Evolutionary conservation across 2,888 invertebrate genomes (phyloP).

Genomic region (Magallana nippona): DNA sequence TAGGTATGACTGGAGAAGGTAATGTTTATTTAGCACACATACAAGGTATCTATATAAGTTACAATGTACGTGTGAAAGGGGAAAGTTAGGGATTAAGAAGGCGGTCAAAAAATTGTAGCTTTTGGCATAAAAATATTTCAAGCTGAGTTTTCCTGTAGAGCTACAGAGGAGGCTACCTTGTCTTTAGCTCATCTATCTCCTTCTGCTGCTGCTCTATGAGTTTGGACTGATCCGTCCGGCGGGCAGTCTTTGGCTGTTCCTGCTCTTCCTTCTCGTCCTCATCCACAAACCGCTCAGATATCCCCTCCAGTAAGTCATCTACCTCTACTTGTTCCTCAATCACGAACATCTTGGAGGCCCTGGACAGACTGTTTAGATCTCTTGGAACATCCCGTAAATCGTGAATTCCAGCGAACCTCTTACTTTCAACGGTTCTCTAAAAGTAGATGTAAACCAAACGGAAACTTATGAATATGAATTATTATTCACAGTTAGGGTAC

Average conservation of each 20-base stretch:
- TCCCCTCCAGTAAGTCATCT: not conserved
- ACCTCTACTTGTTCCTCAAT: not conserved
- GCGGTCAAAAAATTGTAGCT: too few species aligned
- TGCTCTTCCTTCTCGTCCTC: not conserved
- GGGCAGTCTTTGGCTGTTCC: not conserved
- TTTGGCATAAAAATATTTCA: too few species aligned
- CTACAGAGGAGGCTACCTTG: not conserved
- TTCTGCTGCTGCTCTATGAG: slow-evolving; percentile 4
- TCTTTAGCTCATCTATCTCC: not conserved
- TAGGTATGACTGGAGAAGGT: too few species aligned
- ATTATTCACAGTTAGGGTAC: too few species aligned
- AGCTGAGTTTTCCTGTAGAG: too few species aligned
- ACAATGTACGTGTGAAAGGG: too few species aligned
- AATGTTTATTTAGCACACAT: too few species aligned
- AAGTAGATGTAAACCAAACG: not conserved
- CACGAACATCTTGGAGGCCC: slow-evolving; percentile 1
- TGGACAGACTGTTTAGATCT: slow-evolving; percentile 15
- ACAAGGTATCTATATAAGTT: too few species aligned
- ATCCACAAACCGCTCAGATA: not conserved
- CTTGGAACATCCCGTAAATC: slow-evolving; percentile 28
- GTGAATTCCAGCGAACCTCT: slow-evolving; percentile 28
- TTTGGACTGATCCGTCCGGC: not conserved
- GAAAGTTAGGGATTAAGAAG: too few species aligned
- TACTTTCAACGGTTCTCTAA: slow-evolving; percentile 31
- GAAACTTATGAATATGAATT: too few species aligned